Percentiles rank a stretch among this genome's conserved stretches.
Evolutionary conservation across 2,888 invertebrate species (phyloP).

Genomic region (Clistopyga incitator): DNA sequence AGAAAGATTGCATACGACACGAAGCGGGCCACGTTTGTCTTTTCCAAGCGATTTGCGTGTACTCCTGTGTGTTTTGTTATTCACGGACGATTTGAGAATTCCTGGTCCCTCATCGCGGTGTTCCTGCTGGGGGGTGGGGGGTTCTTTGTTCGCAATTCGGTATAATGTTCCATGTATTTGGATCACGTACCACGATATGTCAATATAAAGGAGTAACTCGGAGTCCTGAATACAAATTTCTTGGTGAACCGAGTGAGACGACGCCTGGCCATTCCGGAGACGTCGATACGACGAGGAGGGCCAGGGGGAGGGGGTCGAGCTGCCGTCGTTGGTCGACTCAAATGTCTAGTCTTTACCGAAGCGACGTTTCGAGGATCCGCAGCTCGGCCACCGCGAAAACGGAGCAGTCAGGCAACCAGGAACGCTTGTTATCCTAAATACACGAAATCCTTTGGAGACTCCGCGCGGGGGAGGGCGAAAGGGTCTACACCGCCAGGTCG

Average conservation of each 20-base stretch:
- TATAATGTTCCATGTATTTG: conserved; percentile 84
- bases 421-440: conserved; percentile 84
- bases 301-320: background rate
- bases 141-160: conserved; percentile 81
- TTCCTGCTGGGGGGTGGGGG: background rate
- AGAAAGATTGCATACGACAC: background rate
- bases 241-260: conserved; percentile 34
- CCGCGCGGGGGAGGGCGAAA: conserved; percentile 23
- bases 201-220: conserved; percentile 83
- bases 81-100: conserved; percentile 80
- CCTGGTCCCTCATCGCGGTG: background rate
- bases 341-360: background rate
- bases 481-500: conserved; percentile 32
- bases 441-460: conserved; percentile 83
- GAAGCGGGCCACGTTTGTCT: conserved; percentile 57
- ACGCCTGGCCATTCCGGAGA: conserved; percentile 2
- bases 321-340: conserved; percentile 1
- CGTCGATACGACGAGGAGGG: background rate
- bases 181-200: conserved; percentile 84
- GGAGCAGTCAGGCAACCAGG: conserved; percentile 53
- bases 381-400: conserved; percentile 46
- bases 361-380: conserved; percentile 4
- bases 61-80: conserved; percentile 76
- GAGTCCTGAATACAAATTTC: conserved; percentile 83
- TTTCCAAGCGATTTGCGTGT: conserved; percentile 77